Evolutionary conservation across 2,113 vertebrate species (phyloP).

Genomic region (Corythoichthys haematopterus): DNA sequence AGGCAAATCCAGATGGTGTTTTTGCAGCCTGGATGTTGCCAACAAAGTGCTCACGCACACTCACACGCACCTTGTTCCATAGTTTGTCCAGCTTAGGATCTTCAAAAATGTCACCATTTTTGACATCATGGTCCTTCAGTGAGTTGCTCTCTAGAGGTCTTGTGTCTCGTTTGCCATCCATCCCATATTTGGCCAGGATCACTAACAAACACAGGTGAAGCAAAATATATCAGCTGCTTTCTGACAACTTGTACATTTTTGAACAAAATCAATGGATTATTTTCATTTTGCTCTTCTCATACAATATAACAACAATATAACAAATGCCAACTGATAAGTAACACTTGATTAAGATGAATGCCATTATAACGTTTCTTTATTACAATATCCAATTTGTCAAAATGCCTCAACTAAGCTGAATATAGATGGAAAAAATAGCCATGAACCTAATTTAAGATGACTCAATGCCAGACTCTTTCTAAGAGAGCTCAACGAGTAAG

Average conservation of each 20-base stretch:
- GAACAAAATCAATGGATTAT: neutral
- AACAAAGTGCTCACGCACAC: neutral
- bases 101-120: conserved; percentile 76
- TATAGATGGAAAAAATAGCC: neutral
- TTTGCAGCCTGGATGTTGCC: neutral
- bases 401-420: neutral
- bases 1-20: neutral
- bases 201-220: conserved; percentile 64
- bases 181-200: conserved; percentile 88
- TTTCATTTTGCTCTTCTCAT: neutral
- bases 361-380: neutral
- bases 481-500: neutral
- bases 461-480: neutral
- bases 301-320: no score
- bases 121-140: conserved; percentile 72
- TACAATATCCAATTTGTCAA: neutral
- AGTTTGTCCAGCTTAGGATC: conserved; percentile 91
- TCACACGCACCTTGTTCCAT: conserved; percentile 85
- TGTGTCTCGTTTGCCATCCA: conserved; percentile 87
- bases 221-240: neutral
- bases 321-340: no score
- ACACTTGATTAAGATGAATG: neutral
- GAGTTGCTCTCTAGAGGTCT: conserved; percentile 76
- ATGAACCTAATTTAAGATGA: neutral
- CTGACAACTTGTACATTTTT: neutral